These are phyloP conservation scores for Notechis scutatus DNA, from an alignment of 2,113 vertebrate genomes.

Conservation along the genomic window DNA sequence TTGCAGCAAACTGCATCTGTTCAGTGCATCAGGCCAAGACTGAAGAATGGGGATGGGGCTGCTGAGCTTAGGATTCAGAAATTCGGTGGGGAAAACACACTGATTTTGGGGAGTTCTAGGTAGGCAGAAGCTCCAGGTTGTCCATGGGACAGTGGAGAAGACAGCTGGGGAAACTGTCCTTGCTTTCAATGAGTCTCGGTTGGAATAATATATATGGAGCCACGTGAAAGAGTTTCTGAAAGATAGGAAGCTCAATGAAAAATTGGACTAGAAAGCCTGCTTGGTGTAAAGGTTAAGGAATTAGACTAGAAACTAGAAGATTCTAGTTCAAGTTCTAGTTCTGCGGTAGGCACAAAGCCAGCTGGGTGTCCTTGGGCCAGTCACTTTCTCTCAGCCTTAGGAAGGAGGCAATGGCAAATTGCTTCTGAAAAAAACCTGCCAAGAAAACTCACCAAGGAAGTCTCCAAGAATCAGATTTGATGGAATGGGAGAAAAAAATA, in stretches of 20 bases:
- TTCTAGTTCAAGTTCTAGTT: neutral
- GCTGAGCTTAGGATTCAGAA: constrained; percentile 33
- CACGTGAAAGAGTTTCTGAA: neutral
- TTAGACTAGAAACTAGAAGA: neutral
- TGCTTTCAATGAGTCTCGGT: neutral
- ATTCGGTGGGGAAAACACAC: neutral
- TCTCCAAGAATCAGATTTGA: neutral
- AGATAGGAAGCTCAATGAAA: neutral
- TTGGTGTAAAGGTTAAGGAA: neutral
- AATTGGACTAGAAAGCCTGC: neutral
- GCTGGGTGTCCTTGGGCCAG: neutral
- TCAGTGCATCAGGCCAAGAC: constrained; percentile 16
- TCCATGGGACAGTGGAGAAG: neutral
- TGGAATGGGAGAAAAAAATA: neutral
- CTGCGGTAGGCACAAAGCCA: neutral
- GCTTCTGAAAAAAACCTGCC: too few species aligned
- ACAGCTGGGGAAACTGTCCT: neutral
- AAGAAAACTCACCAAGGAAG: too few species aligned
- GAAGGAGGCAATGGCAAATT: too few species aligned
- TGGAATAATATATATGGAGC: neutral
- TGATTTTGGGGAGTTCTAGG: neutral
- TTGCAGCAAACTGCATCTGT: neutral
- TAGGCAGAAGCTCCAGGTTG: neutral
- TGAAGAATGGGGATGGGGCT: constrained; percentile 18
- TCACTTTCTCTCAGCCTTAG: too few species aligned